phyloP scores from a whole-genome alignment of 2,113 vertebrate species.

The Dissostichus mawsoni region DNA sequence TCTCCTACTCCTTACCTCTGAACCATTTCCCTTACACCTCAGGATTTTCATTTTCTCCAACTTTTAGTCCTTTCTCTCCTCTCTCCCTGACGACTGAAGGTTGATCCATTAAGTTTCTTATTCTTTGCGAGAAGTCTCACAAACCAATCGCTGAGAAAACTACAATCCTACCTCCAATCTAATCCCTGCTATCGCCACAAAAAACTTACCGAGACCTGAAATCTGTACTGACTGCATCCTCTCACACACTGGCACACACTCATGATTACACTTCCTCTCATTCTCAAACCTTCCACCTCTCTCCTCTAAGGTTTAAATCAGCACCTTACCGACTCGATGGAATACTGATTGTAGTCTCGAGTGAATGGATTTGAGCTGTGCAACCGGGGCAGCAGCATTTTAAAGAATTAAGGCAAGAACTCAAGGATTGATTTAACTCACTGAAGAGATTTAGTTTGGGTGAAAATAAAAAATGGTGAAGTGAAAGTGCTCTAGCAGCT shows the following conservation, averaged over 20 bases:
- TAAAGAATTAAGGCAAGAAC: conserved; percentile 51
- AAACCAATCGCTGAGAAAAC: conserved; percentile 51
- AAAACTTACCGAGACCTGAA: conserved; percentile 48
- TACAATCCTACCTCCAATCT: conserved; percentile 53
- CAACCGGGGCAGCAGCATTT: conserved; percentile 42
- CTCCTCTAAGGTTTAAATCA: conserved; percentile 64
- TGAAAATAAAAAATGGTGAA: background rate
- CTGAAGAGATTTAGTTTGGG: conserved; percentile 22
- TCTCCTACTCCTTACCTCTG: conserved; percentile 23
- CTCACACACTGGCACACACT: conserved; percentile 30
- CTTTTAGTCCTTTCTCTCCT: conserved; percentile 17
- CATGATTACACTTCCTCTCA: conserved; percentile 43
- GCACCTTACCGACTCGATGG: conserved; percentile 56
- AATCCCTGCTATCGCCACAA: conserved; percentile 59
- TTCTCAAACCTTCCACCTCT: conserved; percentile 35
- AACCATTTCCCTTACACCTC: conserved; percentile 45
- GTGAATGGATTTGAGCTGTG: conserved; percentile 56
- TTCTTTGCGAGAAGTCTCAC: conserved; percentile 58
- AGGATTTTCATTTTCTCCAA: conserved; percentile 41
- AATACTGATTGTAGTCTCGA: conserved; percentile 64
- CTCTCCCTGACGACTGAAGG: conserved; percentile 6
- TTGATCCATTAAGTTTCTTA: conserved; percentile 67
- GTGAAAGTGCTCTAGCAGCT: conserved; percentile 15
- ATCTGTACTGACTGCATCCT: conserved; percentile 49
- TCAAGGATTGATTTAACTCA: conserved; percentile 48